These are phyloP conservation scores for Flabesymbios commensalis DNA, from an alignment of 2,888 invertebrate genomes.

Conservation along the genomic window DNA sequence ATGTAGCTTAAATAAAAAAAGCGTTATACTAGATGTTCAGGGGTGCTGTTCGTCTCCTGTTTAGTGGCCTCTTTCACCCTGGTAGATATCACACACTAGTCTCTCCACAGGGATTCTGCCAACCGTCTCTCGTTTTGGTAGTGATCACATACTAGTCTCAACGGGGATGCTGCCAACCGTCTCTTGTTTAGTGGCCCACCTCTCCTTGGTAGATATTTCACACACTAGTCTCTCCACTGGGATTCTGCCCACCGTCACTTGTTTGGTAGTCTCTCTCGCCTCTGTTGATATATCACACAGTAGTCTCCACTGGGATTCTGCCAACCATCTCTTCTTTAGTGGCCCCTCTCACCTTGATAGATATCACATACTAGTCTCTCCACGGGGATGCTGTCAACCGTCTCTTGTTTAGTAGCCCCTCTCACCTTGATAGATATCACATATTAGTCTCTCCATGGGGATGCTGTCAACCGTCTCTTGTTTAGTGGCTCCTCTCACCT, in stretches of 20 bases:
- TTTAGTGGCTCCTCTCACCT: neutral
- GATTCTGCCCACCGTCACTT: conserved; percentile 44
- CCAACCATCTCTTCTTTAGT: conserved; percentile 48
- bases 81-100: conserved; percentile 45
- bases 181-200: too few species aligned
- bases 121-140: conserved; percentile 44
- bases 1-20: too few species aligned
- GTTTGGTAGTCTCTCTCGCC: neutral
- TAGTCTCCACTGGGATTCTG: conserved; percentile 44
- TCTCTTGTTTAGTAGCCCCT: too few species aligned
- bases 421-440: conserved; percentile 40
- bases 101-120: conserved; percentile 46
- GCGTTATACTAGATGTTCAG: too few species aligned
- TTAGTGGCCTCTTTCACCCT: conserved; percentile 16
- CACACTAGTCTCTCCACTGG: conserved; percentile 46
- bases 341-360: conserved; percentile 32
- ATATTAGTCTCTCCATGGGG: conserved; percentile 45
- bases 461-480: conserved; percentile 45
- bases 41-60: too few species aligned
- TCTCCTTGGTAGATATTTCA: conserved; percentile 39
- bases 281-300: conserved; percentile 44
- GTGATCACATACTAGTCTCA: conserved; percentile 45
- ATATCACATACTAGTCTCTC: conserved; percentile 47
- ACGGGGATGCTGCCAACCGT: conserved; percentile 46
- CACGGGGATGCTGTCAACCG: conserved; percentile 44